Base-by-base conservation (phyloP, 2,797 vertebrate genomes). In the Aphelocoma californica region DNA sequence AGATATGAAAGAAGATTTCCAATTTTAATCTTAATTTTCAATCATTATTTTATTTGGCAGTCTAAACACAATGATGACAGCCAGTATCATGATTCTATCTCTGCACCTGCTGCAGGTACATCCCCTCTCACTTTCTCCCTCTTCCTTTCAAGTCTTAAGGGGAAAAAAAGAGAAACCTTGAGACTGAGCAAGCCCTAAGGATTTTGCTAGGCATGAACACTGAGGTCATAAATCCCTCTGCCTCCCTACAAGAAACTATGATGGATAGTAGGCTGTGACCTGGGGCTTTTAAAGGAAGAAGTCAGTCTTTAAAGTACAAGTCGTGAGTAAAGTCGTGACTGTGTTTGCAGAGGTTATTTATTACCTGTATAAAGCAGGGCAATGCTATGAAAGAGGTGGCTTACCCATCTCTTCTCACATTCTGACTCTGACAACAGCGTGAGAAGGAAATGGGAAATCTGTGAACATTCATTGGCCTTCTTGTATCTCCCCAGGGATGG, bases 1-100 rank as follows among this genome's bases (percentile, higher is more conserved):
- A 96, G 85, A 81, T 79, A 93, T 38, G 60, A 90, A 96, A 81
- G 85, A 92, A 93, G 66, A 95, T 72, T 75, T 84, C 83, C 70
- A 96, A 73, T 92, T 95, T 95, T 95, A 94, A 95, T 95, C 86
- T 88, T 86, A 70, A 94, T 95, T 95, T 94, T 86, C 83, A 92
- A 95, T 86, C 72, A 95, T 94, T 95, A 88, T 91, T 95, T 92
- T 80, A 92, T 94, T 96, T 91, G 91, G 70, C 77, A 96, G 95
- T 73, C 73, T 81, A 94, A 96, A 96, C 70, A 84, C 60, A 48
- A 58, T 40, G 48, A 93, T 54, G 79, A 84, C 67, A 92, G 58
- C 80, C 56, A 40, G 38, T 77, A 75, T 77, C 81, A 84, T 79
- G 60, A 86, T 44, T 81, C 2, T 9, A 64, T 62, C 67, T 90